Evolutionary conservation across 2,888 invertebrate genomes (phyloP).

Genomic region (Pterobdella sp.): DNA sequence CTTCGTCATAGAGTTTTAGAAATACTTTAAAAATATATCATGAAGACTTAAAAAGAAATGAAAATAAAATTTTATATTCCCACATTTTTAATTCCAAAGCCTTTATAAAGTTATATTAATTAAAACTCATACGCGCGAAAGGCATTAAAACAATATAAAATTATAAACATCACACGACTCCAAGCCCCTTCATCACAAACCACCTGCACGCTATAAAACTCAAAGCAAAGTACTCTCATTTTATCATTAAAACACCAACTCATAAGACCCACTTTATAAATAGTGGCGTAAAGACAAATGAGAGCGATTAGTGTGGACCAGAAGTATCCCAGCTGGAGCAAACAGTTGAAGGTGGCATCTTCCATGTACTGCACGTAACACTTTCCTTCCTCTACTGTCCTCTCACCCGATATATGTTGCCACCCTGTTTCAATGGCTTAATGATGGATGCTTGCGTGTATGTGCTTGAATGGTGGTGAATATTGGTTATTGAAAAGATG

Average conservation of each 20-base stretch:
- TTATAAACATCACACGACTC: not conserved
- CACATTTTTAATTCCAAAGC: no score
- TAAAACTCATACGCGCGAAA: no score
- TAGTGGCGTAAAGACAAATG: slow-evolving; percentile 21
- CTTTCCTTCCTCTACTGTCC: slow-evolving; percentile 75
- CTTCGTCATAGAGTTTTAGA: no score
- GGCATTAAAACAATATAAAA: no score
- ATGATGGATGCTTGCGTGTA: no score
- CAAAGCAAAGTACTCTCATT: not conserved
- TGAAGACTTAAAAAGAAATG: no score
- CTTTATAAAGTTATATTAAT: no score
- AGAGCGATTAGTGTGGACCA: slow-evolving; percentile 28
- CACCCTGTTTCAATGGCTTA: slow-evolving; percentile 64
- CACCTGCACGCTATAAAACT: not conserved
- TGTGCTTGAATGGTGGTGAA: no score
- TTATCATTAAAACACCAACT: not conserved
- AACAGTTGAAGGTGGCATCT: slow-evolving; percentile 92
- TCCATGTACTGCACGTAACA: slow-evolving; percentile 95
- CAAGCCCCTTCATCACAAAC: not conserved
- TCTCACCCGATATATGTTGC: slow-evolving; percentile 86
- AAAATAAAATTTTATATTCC: no score
- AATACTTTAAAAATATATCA: no score
- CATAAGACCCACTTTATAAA: slow-evolving; percentile 22
- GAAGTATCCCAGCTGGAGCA: slow-evolving; percentile 55
- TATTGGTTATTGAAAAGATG: no score